These are phyloP conservation scores for Agonopterix arenella DNA, from an alignment of 2,888 invertebrate genomes.

Conservation along the genomic window DNA sequence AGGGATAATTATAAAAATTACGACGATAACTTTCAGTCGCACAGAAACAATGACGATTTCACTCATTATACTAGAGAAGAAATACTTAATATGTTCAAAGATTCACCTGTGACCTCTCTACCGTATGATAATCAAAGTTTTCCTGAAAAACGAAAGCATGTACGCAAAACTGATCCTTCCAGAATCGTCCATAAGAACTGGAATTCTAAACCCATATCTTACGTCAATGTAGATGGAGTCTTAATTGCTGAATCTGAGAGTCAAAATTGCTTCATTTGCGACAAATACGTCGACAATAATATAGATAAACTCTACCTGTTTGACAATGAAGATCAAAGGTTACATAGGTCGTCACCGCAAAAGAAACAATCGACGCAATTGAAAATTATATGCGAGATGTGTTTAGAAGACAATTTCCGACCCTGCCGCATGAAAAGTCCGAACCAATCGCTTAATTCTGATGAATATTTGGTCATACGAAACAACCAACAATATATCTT, in stretches of 20 bases:
- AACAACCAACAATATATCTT: slow-evolving; percentile 69
- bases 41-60: slow-evolving; percentile 38
- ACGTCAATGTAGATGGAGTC: slow-evolving; percentile 42
- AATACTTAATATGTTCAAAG: slow-evolving; percentile 64
- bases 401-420: slow-evolving; percentile 52
- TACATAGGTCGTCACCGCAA: slow-evolving; percentile 54
- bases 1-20: slow-evolving; percentile 33
- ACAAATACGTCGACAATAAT: slow-evolving; percentile 42
- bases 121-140: slow-evolving; percentile 42
- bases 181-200: slow-evolving; percentile 41
- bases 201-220: slow-evolving; percentile 30
- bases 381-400: slow-evolving; percentile 58
- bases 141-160: slow-evolving; percentile 48
- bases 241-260: slow-evolving; percentile 42
- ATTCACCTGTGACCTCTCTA: slow-evolving; percentile 57
- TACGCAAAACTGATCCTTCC: slow-evolving; percentile 60
- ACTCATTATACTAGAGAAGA: slow-evolving; percentile 51
- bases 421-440: slow-evolving; percentile 52
- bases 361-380: slow-evolving; percentile 49
- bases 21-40: slow-evolving; percentile 21
- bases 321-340: slow-evolving; percentile 63
- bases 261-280: slow-evolving; percentile 58
- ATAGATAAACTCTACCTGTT: slow-evolving; percentile 59
- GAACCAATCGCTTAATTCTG: slow-evolving; percentile 47
- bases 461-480: slow-evolving; percentile 61